Base-by-base conservation (phyloP, 2,113 vertebrate species). In the Furnarius figulus region DNA sequence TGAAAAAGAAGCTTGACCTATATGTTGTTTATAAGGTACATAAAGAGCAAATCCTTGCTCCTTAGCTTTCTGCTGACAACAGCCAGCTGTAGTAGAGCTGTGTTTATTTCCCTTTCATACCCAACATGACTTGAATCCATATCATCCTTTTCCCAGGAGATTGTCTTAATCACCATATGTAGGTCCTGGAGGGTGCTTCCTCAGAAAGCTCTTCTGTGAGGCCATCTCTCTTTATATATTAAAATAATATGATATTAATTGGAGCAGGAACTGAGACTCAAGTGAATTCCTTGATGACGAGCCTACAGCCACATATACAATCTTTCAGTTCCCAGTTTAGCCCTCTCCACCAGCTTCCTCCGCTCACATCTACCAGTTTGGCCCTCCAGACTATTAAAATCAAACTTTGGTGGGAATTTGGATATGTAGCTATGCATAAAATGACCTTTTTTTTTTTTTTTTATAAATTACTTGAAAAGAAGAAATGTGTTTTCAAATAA, bases 21-120 rank as follows among this genome's bases (percentile, higher is more conserved):
- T 4, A 6, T 13, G 7, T 13, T 85, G 22, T 87, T 87, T 76
- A 59, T 35, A 40, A 59, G 52, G 20, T 49, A 82, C 33, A 28
- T 80, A 74, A 47, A 81, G 46, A 75, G 58, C 61, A 89, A 87
- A 72, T 16, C 18, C 58, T 62, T 85, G 47, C 50, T 89, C 37
- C n/a, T 66, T 74, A 88, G 31, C 12, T 61, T 87, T 85, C 73
- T 55, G 6, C 39, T 82, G 52, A 72, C 12, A 94, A 61, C 19
- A 35, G 33, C 8, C 0, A 0, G n/a, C 52, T 72, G 47, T 42
- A 35, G 27, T 17, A 81, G 8, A 42, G 27, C 18, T 58, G 39
- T 8, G 35, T 85, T 91, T 87, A 70, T 85, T 76, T 75, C 58
- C 44, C 28, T 68, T 55, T 65, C 1, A 2, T 28, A 55, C 14